These are phyloP conservation scores for Microcebus griseorufus DNA, from an alignment of 2,113 vertebrate species.

Conservation along the genomic window DNA sequence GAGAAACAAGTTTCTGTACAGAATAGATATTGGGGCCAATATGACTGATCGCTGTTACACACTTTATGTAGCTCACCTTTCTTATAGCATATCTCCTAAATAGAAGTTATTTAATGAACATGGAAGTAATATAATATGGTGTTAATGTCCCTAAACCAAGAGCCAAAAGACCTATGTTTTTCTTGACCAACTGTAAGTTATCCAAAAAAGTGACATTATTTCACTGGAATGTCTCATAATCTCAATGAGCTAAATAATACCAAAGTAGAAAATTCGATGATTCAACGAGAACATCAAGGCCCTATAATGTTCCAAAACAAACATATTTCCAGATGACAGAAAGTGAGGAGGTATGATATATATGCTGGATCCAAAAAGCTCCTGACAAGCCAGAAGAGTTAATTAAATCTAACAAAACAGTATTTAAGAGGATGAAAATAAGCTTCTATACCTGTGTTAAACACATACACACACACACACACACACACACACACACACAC, in stretches of 20 bases:
- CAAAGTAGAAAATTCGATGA: conserved; percentile 20
- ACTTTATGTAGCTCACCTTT: not conserved
- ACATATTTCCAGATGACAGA: conserved; percentile 31
- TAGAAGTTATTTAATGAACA: not conserved
- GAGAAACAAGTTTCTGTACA: not conserved
- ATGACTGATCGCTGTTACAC: not conserved
- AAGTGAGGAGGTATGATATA: not conserved
- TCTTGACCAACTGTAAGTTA: conserved; percentile 3
- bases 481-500: not conserved
- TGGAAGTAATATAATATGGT: not conserved
- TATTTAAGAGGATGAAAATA: conserved; percentile 39
- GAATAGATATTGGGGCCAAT: not conserved
- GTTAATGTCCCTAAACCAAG: not conserved
- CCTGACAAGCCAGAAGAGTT: not conserved
- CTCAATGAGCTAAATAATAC: not conserved
- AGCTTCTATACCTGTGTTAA: not conserved
- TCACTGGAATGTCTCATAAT: not conserved
- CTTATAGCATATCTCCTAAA: not conserved
- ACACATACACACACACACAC: not conserved
- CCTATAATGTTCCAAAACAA: conserved; percentile 6
- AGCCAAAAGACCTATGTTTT: conserved; percentile 23
- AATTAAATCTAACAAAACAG: not conserved
- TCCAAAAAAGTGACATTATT: not conserved
- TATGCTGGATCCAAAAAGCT: not conserved
- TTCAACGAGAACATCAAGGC: not conserved